These are phyloP conservation scores for Epizoanthus fatuus DNA, from an alignment of 92 coral and sea anemone genomes.

Conservation along the genomic window DNA sequence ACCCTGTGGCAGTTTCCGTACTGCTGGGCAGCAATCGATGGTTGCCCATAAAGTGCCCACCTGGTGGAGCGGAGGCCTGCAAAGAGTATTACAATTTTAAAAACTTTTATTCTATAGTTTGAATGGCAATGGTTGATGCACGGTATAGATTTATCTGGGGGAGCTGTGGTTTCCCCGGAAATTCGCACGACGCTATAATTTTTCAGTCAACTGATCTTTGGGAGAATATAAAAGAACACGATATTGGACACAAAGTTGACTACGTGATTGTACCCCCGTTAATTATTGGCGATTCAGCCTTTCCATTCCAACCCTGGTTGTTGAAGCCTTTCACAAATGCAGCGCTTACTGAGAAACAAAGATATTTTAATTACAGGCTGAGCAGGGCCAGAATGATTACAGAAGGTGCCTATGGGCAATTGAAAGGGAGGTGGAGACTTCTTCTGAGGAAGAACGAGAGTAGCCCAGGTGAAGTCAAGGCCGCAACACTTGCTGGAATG, in stretches of 20 bases:
- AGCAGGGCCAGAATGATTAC: conserved; percentile 2
- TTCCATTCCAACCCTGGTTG: not conserved
- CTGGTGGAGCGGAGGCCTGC: conserved; percentile 54
- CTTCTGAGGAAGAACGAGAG: conserved; percentile 49
- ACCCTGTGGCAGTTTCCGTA: conserved; percentile 66
- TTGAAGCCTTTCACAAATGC: too few species aligned
- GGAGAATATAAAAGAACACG: not conserved
- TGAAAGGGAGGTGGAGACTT: conserved; percentile 59
- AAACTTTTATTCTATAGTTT: conserved; percentile 58
- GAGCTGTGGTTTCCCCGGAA: conserved; percentile 72
- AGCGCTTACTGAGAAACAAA: conserved; percentile 5
- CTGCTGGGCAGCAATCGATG: conserved; percentile 69
- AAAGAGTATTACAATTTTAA: conserved; percentile 79
- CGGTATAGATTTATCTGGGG: conserved; percentile 72
- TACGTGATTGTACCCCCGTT: not conserved
- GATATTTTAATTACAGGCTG: conserved; percentile 30
- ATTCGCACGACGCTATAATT: conserved; percentile 33
- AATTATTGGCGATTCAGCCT: conserved; percentile 9
- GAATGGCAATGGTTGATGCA: conserved; percentile 73
- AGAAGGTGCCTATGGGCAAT: conserved; percentile 28
- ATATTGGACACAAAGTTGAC: not conserved
- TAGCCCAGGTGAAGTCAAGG: conserved; percentile 38
- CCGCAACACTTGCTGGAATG: conserved; percentile 50
- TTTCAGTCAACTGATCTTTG: conserved; percentile 72
- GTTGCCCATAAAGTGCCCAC: conserved; percentile 77